Evolutionary conservation across 2,797 vertebrate species (phyloP).

Genomic region (Muraenolepis orangiensis): DNA sequence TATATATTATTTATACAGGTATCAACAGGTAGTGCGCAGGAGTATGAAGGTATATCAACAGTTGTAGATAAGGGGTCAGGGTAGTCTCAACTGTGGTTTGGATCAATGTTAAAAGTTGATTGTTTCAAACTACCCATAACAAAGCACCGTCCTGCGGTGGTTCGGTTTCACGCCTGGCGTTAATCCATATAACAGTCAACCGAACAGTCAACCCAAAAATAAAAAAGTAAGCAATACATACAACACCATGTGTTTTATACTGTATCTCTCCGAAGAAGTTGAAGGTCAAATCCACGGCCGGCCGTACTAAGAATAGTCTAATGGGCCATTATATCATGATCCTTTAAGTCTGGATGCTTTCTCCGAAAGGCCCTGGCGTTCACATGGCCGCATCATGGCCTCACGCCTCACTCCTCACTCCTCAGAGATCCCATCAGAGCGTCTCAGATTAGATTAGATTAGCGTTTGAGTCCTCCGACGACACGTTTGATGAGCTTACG

Average conservation of each 20-base stretch:
- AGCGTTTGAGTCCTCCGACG: constrained; percentile 38
- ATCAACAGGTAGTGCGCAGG: too few species aligned
- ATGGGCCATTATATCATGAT: constrained; percentile 40
- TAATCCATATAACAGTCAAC: too few species aligned
- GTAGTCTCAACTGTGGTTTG: neutral
- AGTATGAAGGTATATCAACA: too few species aligned
- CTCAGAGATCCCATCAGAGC: constrained; percentile 46
- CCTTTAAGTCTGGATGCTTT: constrained; percentile 53
- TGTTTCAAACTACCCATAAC: neutral
- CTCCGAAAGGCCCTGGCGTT: too few species aligned
- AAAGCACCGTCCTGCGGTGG: neutral
- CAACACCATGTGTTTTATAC: too few species aligned
- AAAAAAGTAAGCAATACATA: neutral
- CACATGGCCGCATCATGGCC: constrained; percentile 8
- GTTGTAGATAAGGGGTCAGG: too few species aligned
- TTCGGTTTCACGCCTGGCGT: too few species aligned
- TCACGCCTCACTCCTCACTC: constrained; percentile 21
- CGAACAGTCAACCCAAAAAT: neutral
- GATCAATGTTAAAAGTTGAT: neutral
- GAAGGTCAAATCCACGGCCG: neutral
- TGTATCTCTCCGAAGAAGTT: too few species aligned
- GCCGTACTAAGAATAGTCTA: constrained; percentile 57
- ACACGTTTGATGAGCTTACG: constrained; percentile 39
- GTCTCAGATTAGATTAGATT: constrained; percentile 55
- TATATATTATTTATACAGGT: too few species aligned